Evolutionary conservation across 1,140 invertebrate species (phyloP), one percentile per base, ranked within the genome.

Genomic region (Megathymus violae): DNA sequence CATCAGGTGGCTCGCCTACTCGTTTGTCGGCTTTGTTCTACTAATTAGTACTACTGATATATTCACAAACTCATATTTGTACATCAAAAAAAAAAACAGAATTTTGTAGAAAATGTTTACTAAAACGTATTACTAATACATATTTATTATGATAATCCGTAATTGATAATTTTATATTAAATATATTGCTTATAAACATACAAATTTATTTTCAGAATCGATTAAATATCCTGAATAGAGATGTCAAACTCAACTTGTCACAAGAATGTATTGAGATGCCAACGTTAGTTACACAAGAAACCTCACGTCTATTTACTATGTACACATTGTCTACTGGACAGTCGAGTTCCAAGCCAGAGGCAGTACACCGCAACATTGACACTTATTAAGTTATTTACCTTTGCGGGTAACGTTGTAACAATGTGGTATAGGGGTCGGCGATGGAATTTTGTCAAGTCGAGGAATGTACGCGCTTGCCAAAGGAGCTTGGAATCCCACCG

Each of bases 341-440:
- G 38, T 7, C 34, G 48, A 52, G 50, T 41, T 54, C 40, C 40
- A 9, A 52, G 50, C 36, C 27, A 40, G 36, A 40, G 34, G 36
- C 16, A 17, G 36, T 40, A 56, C 46, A 46, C 54, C 54, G 54
- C 60, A 65, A 62, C 62, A 74, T 63, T 74, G 75, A 78, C 79
- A 77, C 67, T 82, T 83, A 83, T 80, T 82, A 82, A 80, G 78
- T 80, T 82, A 80, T 84, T 84, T 82, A 82, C 78, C 79, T 80
- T 70, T 68, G 72, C 47, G 54, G 64, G 65, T 70, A 67, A 60
- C 60, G 50, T 63, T 65, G 64, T 54, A 60, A 70, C 69, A 62
- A 54, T 70, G 54, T 59, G 58, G 40, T 71, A 61, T 47, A 62
- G 60, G 65, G 70, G 71, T 67, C 72, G 70, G 50, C 54, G 34